These are phyloP conservation scores for Nesoenas mayeri DNA, from an alignment of 2,113 vertebrate species.

Conservation along the genomic window DNA sequence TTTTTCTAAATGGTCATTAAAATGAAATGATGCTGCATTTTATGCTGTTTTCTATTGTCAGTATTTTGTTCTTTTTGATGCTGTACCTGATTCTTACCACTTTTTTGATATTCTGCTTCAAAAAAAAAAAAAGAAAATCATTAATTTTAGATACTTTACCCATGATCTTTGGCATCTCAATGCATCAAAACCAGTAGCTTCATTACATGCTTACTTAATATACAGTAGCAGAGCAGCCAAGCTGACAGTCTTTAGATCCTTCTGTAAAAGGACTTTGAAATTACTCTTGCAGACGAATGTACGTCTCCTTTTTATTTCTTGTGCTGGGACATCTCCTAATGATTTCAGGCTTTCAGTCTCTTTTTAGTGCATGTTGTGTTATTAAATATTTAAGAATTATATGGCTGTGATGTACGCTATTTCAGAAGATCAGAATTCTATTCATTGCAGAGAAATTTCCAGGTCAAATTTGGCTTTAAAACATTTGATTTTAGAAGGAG, in stretches of 20 bases:
- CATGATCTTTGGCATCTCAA: neutral
- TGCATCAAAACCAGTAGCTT: conserved; percentile 2
- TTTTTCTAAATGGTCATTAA: neutral
- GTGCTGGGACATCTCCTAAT: conserved; percentile 10
- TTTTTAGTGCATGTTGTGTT: conserved; percentile 3
- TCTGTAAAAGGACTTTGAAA: conserved; percentile 35
- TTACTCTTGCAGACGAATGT: neutral
- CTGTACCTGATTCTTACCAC: neutral
- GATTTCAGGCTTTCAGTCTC: neutral
- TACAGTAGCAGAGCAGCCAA: neutral
- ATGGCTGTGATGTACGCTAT: neutral
- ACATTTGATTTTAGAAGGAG: neutral
- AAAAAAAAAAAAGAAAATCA: neutral
- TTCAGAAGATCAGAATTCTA: neutral
- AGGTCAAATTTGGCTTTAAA: neutral
- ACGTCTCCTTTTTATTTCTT: neutral
- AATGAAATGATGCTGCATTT: neutral
- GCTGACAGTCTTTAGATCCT: conserved; percentile 21
- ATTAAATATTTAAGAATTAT: conserved; percentile 51
- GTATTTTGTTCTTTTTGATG: neutral
- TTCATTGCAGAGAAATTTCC: neutral
- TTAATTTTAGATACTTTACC: neutral
- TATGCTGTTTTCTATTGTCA: neutral
- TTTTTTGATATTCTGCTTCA: neutral
- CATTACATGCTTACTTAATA: conserved; percentile 19